Evolutionary conservation across 2,797 vertebrate species (phyloP).

Genomic region (Microcaecilia unicolor): DNA sequence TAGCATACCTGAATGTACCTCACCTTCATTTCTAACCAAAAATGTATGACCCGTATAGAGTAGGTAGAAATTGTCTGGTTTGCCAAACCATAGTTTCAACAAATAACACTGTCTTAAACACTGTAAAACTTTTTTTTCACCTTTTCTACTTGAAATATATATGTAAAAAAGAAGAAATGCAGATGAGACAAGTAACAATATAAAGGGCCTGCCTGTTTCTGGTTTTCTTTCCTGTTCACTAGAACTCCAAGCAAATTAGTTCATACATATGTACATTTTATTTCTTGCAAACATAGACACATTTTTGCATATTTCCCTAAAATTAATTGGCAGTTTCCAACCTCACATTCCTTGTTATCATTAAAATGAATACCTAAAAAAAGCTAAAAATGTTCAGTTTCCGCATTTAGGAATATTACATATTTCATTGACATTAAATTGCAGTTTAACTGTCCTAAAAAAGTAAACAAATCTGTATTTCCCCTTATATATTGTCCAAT

Average conservation of each 20-base stretch:
- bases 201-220: neutral
- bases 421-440: conserved; percentile 23
- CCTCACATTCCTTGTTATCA: conserved; percentile 8
- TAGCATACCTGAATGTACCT: too few relatives aligned
- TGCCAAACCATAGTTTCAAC: neutral
- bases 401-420: conserved; percentile 3
- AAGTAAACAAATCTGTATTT: conserved; percentile 21
- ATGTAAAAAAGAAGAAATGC: neutral
- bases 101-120: neutral
- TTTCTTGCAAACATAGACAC: neutral
- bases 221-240: neutral
- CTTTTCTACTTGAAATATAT: neutral
- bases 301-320: conserved; percentile 3
- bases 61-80: too few relatives aligned
- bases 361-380: conserved; percentile 17
- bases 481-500: conserved; percentile 1
- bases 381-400: conserved; percentile 24
- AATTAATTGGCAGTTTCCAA: conserved; percentile 20
- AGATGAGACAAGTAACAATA: too few relatives aligned
- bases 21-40: too few relatives aligned
- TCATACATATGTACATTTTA: neutral
- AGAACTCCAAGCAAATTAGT: neutral
- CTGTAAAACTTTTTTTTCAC: neutral
- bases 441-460: conserved; percentile 8
- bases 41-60: too few relatives aligned